phyloP scores from a whole-genome alignment of 2,113 vertebrate species.

The Meles meles region DNA sequence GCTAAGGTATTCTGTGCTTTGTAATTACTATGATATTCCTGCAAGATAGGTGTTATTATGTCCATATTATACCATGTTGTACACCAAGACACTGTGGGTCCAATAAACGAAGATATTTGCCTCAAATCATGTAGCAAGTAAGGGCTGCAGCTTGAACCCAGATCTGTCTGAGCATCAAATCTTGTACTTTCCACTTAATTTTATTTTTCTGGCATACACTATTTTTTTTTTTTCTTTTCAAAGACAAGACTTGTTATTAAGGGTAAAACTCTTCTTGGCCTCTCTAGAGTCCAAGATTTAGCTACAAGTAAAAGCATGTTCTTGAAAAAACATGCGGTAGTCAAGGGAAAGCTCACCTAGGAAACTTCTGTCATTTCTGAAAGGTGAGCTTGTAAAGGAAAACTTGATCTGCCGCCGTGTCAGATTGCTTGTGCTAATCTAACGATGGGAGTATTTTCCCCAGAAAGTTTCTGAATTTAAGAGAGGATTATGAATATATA shows the following conservation, averaged over 20 bases:
- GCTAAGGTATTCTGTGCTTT: neutral
- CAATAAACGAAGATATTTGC: neutral
- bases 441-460: neutral
- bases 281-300: neutral
- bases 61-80: neutral
- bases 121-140: neutral
- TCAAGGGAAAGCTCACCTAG: neutral
- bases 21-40: neutral
- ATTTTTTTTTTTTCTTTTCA: slow-evolving; percentile 14
- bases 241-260: neutral
- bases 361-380: neutral
- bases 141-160: neutral
- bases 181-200: neutral
- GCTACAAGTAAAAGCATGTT: neutral
- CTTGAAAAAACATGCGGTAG: neutral
- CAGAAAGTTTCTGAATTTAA: neutral
- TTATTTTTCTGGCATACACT: neutral
- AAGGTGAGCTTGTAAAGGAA: neutral
- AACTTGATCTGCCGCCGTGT: neutral
- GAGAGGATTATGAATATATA: neutral
- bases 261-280: neutral
- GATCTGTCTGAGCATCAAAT: neutral
- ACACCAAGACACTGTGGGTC: neutral
- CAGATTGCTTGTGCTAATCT: neutral
- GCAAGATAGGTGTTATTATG: neutral